Evolutionary conservation across 2,113 vertebrate species (phyloP).

Genomic region (Accipiter virgatus): DNA sequence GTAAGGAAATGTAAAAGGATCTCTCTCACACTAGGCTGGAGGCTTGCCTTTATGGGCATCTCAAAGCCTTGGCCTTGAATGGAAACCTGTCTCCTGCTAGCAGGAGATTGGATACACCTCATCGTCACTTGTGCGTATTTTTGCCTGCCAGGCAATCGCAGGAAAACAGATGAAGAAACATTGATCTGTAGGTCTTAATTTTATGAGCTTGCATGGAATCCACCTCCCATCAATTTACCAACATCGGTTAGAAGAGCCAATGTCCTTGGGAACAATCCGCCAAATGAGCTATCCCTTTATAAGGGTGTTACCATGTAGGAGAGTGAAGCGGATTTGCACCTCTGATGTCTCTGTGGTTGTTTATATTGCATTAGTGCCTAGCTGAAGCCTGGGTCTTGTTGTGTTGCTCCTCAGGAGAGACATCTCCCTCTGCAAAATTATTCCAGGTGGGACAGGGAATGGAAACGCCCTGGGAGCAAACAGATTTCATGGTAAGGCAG

Average conservation of each 20-base stretch:
- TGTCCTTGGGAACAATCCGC: conserved; percentile 23
- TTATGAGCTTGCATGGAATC: background rate
- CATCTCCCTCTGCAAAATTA: background rate
- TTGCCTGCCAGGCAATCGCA: background rate
- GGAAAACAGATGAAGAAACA: background rate
- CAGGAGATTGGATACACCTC: conserved; percentile 30
- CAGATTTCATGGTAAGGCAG: background rate
- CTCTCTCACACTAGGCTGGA: background rate
- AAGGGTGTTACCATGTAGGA: conserved; percentile 15
- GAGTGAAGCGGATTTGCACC: background rate
- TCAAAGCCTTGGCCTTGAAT: background rate
- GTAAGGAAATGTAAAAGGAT: background rate
- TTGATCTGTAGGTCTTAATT: conserved; percentile 25
- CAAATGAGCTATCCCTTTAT: conserved; percentile 18
- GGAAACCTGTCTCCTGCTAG: background rate
- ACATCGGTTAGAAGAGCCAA: background rate
- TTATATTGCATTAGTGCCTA: background rate
- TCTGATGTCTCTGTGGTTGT: conserved; percentile 29
- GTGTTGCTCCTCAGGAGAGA: background rate
- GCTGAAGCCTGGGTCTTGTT: background rate
- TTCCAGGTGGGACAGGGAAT: background rate
- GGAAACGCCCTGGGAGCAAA: background rate
- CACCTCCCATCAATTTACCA: background rate
- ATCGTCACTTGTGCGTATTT: conserved; percentile 28
- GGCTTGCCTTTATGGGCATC: background rate